A percentile compares a stretch with the other conserved stretches of the same genome.
These are phyloP conservation scores for Egretta garzetta DNA, from an alignment of 2,113 vertebrate genomes.

Conservation along the genomic window DNA sequence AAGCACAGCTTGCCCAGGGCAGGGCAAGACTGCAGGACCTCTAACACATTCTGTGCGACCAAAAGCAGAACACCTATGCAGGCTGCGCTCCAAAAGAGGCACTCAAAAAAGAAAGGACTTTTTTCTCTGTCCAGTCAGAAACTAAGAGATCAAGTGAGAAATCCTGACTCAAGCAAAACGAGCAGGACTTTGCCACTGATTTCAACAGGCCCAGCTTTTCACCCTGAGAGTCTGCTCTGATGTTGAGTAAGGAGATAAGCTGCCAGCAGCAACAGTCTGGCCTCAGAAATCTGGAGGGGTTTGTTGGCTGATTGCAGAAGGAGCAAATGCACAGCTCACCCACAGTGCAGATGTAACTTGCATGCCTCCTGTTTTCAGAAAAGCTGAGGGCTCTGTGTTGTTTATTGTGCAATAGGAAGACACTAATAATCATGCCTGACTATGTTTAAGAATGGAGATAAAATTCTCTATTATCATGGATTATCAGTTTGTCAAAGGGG, in stretches of 20 bases:
- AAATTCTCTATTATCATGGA: constrained; percentile 48
- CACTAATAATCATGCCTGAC: constrained; percentile 28
- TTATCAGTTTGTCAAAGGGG: constrained; percentile 57
- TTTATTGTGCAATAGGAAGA: constrained; percentile 37
- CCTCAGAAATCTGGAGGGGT: background rate
- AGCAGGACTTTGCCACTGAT: constrained; percentile 46
- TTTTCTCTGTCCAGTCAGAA: background rate
- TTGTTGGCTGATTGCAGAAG: constrained; percentile 39
- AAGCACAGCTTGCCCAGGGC: background rate
- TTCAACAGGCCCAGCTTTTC: constrained; percentile 48
- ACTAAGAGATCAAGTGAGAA: background rate
- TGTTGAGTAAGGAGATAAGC: constrained; percentile 23
- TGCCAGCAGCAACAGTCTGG: constrained; percentile 34
- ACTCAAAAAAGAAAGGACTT: background rate
- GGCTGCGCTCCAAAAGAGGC: background rate
- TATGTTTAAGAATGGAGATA: constrained; percentile 47
- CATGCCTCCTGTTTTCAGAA: background rate
- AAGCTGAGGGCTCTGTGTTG: background rate
- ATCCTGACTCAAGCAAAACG: background rate
- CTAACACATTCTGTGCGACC: background rate
- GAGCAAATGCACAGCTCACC: background rate
- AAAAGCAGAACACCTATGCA: background rate
- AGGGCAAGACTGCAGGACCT: background rate
- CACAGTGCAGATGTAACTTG: background rate
- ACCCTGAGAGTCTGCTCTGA: background rate